Evolutionary conservation across 2,797 vertebrate genomes (phyloP), one percentile per base, ranked within the genome.

Genomic region (Furcifer pardalis): DNA sequence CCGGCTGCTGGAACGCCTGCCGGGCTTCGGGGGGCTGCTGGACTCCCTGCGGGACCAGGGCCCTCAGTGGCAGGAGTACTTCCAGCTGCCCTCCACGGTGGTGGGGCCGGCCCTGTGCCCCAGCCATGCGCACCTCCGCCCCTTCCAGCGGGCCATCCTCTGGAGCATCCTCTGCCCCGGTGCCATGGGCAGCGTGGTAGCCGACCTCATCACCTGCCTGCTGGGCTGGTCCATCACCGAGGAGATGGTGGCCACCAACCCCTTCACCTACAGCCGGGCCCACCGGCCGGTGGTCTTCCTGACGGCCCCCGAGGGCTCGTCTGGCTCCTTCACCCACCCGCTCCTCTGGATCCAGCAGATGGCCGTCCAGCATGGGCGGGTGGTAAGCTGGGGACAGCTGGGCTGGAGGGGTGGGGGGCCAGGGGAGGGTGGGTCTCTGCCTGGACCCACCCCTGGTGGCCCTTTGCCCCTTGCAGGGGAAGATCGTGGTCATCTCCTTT

Each of bases 121-220:
- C 19, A 95, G 95, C 56, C 94, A 96, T 60, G 42, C 91, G 44
- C 96, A 97, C 81, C 95, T 98, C 35, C 94, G 95, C 42, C 91
- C 95, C 60, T 86, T 97, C 42, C 97, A 98, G 94, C 94, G 96
- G 8, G 95, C 97, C 65, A 93, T 98, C 62, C 95, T 98, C 65
- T 98, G 97, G 97, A 97, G 96, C 69, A 96, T 96, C 2, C 42
- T 98, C 37, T 73, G 91, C 74, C 97, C 97, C 0, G 60, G 95
- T 3, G 91, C 91, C 76, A 82, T 97, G 65, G 89, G 93, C 42
- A 84, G 82, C 0, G 87, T 97, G 27, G 89, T 95, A 0, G 89
- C 95, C 1, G 93, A 94, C 83, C 87, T 98, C n/a, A 90, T 94
- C 2, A 90, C 94, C 62, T 96, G 96, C 90, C 86, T 94, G 21